Conservation (phyloP, 2,797 vertebrate genomes). For the Sebastes iracundus region DNA sequence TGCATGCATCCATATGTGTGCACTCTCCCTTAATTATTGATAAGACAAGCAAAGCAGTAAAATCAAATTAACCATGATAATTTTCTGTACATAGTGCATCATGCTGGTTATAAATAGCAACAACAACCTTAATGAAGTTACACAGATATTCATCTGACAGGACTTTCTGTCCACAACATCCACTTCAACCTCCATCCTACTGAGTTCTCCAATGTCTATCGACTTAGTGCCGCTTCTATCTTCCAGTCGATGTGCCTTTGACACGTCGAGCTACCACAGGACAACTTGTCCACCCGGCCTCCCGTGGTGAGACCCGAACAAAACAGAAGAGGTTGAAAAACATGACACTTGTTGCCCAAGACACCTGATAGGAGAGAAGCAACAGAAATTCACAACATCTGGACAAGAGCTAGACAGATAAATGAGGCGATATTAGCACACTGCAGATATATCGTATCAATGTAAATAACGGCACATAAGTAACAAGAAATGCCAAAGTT, state of each 20-base stretch:
- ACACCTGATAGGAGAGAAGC: not conserved
- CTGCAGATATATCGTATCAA: not conserved
- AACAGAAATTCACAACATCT: not conserved
- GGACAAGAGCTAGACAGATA: not conserved
- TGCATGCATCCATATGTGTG: not conserved
- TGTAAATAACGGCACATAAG: not conserved
- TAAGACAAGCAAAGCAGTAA: conserved; percentile 35
- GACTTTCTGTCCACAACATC: conserved; percentile 10
- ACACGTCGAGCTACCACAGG: not conserved
- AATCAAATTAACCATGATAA: conserved; percentile 52
- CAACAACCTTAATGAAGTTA: conserved; percentile 22
- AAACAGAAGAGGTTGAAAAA: conserved; percentile 11
- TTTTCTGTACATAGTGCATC: conserved; percentile 24
- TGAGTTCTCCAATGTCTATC: not conserved
- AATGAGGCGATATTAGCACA: not conserved
- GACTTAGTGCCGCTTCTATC: not conserved
- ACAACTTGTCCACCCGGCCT: not conserved
- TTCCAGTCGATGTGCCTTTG: conserved; percentile 5
- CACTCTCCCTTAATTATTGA: conserved; percentile 12
- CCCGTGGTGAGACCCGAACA: conserved; percentile 17
- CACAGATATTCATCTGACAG: conserved; percentile 31
- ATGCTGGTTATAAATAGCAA: conserved; percentile 37
- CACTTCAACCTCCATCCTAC: not conserved
- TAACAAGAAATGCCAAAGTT: not conserved
- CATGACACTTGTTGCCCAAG: not conserved